A percentile compares a stretch with the other conserved stretches of the same genome.
Evolutionary conservation across 1,140 invertebrate genomes (phyloP).

Genomic region (Drosophila tani): DNA sequence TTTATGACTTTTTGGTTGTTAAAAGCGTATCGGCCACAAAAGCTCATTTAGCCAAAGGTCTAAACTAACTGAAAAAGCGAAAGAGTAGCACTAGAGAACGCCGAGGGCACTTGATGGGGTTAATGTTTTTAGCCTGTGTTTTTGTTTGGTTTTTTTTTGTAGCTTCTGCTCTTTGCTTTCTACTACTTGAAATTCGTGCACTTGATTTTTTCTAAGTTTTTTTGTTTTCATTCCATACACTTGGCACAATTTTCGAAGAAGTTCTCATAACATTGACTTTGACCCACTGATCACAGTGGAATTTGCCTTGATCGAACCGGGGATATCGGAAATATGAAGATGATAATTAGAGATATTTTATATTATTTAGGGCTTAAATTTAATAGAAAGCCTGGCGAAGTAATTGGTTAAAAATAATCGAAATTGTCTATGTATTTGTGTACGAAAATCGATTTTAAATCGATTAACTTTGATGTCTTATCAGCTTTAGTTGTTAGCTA

Average conservation of each 20-base stretch:
- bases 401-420: no score
- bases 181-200: slow-evolving; percentile 39
- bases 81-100: slow-evolving; percentile 7
- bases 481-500: neutral
- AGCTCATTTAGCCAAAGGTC: slow-evolving; percentile 30
- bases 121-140: slow-evolving; percentile 45
- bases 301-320: neutral
- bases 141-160: slow-evolving; percentile 1
- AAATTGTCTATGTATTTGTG: no score
- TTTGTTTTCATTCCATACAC: slow-evolving; percentile 21
- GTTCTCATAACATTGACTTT: slow-evolving; percentile 40
- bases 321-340: no score
- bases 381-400: no score
- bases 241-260: slow-evolving; percentile 34
- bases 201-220: slow-evolving; percentile 12
- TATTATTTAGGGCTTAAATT: no score
- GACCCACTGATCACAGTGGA: neutral
- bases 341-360: no score
- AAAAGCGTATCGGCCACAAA: slow-evolving; percentile 16
- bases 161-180: slow-evolving; percentile 22
- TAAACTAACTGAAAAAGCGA: slow-evolving; percentile 12
- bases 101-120: slow-evolving; percentile 48
- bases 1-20: slow-evolving; percentile 1
- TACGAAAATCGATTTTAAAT: neutral
- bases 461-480: neutral